Conservation (phyloP, 2,888 invertebrate genomes). For the Bellardia bayeri region DNA sequence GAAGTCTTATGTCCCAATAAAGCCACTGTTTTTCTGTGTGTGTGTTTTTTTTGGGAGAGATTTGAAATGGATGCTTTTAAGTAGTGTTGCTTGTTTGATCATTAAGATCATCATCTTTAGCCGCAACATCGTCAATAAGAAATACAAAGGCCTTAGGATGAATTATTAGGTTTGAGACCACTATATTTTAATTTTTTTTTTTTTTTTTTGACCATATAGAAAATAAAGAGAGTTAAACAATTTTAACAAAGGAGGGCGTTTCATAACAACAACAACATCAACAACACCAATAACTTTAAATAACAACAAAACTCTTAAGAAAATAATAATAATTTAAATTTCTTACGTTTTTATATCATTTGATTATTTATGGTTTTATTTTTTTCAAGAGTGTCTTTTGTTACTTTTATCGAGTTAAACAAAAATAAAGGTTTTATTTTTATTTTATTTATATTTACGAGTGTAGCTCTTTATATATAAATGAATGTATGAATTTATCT, state of each 20-base stretch:
- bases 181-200: background rate
- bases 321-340: conserved; percentile 53
- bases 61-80: conserved; percentile 10
- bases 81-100: conserved; percentile 45
- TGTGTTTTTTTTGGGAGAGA: background rate
- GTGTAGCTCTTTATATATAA: background rate
- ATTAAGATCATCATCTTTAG: conserved; percentile 42
- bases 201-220: background rate
- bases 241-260: conserved; percentile 44
- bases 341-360: conserved; percentile 42
- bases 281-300: background rate
- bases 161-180: background rate
- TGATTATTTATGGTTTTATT: conserved; percentile 59
- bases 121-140: background rate
- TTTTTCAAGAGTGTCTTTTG: conserved; percentile 33
- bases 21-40: background rate
- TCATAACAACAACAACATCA: conserved; percentile 9
- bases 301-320: background rate
- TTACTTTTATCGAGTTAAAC: background rate
- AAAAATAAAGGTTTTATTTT: conserved; percentile 17
- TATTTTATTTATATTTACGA: conserved; percentile 17
- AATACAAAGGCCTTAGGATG: background rate
- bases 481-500: background rate
- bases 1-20: background rate
- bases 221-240: conserved; percentile 6